Evolutionary conservation across 2,113 vertebrate genomes (phyloP), one percentile per base, ranked within the genome.

Genomic region (Nannobrachium achirus): DNA sequence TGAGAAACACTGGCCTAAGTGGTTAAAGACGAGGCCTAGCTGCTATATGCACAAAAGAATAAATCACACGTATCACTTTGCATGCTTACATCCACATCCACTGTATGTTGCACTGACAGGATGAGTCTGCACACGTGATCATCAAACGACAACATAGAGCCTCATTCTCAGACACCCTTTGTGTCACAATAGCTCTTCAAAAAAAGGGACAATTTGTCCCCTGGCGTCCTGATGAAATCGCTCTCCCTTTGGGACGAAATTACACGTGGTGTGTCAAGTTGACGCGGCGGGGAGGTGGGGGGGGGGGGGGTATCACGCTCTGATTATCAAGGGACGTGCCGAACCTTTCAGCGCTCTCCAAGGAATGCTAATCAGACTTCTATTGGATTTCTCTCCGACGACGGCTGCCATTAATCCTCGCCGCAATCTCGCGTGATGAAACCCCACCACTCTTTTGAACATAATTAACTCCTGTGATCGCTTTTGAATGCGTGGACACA

Each of bases 321-420:
- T 59, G 79, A 85, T 85, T 72, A 82, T 84, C 87, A 83, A 75
- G 78, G 73, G 62, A 77, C 42, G 75, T 79, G 15, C 63, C 40
- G 42, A 73, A 75, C 82, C 79, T 74, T 33, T 80, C 19, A 18
- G 39, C 71, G 59, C 57, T 81, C 82, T 82, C 79, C 56, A 15
- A 78, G 81, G 82, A 86, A 84, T 84, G 81, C 84, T 85, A 88
- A 89, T 86, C 84, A 78, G 79, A 63, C 70, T 20, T 62, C 81
- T 76, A 84, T 86, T 86, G 81, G 83, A 83, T 85, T 88, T 84
- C 53, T 72, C 53, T 72, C 69, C 48, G 71, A n/a, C 73, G 82
- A 89, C 62, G 81, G 72, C 86, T 84, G 85, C 78, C 85, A 85
- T 89, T 87, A 88, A 89, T 91, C 85, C 82, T 82, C 81, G 9